Percentiles rank a stretch among this genome's conserved stretches.
Conservation (phyloP, 2,113 vertebrate genomes). For the Centrocercus urophasianus region DNA sequence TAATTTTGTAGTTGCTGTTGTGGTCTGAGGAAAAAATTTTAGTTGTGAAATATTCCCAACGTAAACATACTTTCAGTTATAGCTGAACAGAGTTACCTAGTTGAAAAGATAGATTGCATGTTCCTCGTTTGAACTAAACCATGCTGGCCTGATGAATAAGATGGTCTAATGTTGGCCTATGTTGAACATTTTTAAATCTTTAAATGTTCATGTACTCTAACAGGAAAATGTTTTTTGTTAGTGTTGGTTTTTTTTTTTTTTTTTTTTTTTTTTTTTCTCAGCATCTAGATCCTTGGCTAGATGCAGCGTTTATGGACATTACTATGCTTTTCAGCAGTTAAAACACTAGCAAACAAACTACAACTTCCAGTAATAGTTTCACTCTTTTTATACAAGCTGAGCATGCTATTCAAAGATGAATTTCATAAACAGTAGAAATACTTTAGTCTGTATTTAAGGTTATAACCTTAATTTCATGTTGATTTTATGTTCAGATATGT, state of each 20-base stretch:
- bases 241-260: no score
- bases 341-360: background rate
- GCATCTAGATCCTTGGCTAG: background rate
- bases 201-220: background rate
- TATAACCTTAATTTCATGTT: background rate
- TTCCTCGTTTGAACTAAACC: background rate
- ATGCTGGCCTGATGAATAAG: background rate
- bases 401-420: background rate
- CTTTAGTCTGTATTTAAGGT: background rate
- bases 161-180: background rate
- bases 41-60: background rate
- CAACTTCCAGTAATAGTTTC: background rate
- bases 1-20: background rate
- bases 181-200: background rate
- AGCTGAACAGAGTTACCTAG: background rate
- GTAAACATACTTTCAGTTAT: background rate
- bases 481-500: background rate
- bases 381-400: background rate
- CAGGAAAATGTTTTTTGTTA: rapidly evolving
- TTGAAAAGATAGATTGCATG: background rate
- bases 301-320: background rate
- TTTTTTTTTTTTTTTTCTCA: background rate
- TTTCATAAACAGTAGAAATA: background rate
- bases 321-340: background rate
- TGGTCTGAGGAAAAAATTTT: background rate